Evolutionary conservation across 2,888 invertebrate genomes (phyloP).

Genomic region (Eupelmus urozonus): DNA sequence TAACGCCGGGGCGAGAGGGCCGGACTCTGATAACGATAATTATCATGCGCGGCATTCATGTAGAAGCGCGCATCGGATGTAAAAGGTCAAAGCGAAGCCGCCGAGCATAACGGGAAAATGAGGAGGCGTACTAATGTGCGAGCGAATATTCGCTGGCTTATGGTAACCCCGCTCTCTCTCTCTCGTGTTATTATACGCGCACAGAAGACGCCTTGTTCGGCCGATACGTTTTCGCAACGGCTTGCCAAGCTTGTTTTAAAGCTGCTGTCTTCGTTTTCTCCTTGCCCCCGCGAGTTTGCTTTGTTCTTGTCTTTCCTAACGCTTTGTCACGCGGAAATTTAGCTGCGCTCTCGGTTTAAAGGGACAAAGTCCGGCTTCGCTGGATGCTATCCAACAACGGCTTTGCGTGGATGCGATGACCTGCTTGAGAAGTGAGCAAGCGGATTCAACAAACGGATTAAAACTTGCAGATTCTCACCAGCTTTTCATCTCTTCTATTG

Average conservation of each 20-base stretch:
- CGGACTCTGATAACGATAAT: conserved; percentile 22
- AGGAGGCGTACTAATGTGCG: background rate
- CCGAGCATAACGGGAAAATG: background rate
- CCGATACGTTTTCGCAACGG: background rate
- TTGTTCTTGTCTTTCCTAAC: background rate
- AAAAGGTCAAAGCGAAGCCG: conserved; percentile 24
- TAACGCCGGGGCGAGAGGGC: conserved; percentile 8
- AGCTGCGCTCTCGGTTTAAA: background rate
- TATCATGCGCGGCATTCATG: conserved; percentile 21
- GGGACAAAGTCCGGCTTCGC: background rate
- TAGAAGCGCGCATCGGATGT: background rate
- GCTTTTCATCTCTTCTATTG: too few species aligned
- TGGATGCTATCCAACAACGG: conserved; percentile 10
- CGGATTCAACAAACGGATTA: background rate
- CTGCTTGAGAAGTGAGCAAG: background rate
- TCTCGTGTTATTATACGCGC: background rate
- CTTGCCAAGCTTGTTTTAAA: background rate
- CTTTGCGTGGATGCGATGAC: background rate
- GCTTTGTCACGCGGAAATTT: background rate
- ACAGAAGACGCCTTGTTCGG: background rate
- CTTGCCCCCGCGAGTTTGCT: background rate
- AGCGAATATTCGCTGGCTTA: too few species aligned
- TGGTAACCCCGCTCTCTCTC: background rate
- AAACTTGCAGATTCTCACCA: background rate
- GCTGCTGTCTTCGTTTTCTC: background rate